Base-by-base conservation (phyloP, 2,888 invertebrate species). In the Caenorhabditis drosophilae region DNA sequence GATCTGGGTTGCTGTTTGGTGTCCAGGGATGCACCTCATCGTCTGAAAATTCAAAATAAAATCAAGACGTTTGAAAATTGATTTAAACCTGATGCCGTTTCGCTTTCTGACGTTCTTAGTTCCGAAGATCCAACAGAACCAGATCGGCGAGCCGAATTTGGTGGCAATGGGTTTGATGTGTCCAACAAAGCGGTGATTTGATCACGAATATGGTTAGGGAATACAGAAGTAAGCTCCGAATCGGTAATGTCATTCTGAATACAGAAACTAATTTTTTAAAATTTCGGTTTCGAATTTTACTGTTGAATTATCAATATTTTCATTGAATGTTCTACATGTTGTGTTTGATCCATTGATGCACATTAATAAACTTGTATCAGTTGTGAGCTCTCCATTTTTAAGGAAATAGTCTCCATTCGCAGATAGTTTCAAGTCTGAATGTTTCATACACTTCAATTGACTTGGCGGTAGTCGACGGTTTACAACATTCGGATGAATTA, bases 351-450 rank as follows among this genome's bases (percentile, higher is more conserved):
- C 50, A 22, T 48, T 46, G 42, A 66, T 48, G 22, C 66, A 66
- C 59, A 59, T 66, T 52, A 66, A 25, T 16, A 66, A 36, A 18
- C 66, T 66, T 12, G 22, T 55, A 12, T 66, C 66, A 1, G 66
- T 59, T 15, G 66, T 66, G 18, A 50, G 55, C 22, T 66, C 59
- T 15, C 66, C 66, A 23, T 56, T 60, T 35, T 60, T 59, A 12
- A 52, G 51, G 49, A 55, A 66, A 31, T 66, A 66, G n/a, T 66
- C 59, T 23, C 66, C 66, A 40, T 51, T 56, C 22, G 56, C 51
- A 0, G 66, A 66, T 1, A 66, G 46, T 36, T 66, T 66, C 45
- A 66, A 41, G 35, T 66, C 52, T 2, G 46, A 51, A 35, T 66
- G 66, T 27, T 56, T 59, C 52, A 45, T 59, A 40, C 66, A 66